Conservation (phyloP, 1,140 invertebrate genomes). For the Drosophila sturtevanti region DNA sequence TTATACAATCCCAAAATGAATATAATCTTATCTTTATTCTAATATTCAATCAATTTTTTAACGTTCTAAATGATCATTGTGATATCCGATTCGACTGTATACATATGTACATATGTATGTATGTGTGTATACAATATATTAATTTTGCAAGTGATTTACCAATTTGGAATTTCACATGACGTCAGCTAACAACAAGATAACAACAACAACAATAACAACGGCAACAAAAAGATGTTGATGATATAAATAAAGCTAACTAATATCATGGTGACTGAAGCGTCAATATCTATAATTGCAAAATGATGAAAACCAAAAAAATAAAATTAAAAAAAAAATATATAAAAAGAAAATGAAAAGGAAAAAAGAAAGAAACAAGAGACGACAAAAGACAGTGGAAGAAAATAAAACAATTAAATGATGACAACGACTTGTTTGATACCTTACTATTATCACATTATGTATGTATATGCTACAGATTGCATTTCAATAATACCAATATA, state of each 20-base stretch:
- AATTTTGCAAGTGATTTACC: conserved; percentile 42
- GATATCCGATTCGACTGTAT: too few species aligned
- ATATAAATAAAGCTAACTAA: conserved; percentile 41
- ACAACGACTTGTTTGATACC: too few species aligned
- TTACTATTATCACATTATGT: too few species aligned
- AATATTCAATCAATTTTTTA: too few species aligned
- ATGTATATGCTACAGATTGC: too few species aligned
- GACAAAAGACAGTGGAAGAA: neutral
- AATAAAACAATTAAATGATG: neutral
- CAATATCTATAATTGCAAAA: conserved; percentile 26
- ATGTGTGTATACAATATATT: neutral
- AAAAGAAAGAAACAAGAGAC: neutral
- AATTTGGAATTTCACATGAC: conserved; percentile 70
- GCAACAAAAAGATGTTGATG: conserved; percentile 40
- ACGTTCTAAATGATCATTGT: too few species aligned
- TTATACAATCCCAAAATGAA: too few species aligned
- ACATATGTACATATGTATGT: too few species aligned
- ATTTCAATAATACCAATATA: too few species aligned
- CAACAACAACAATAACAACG: neutral
- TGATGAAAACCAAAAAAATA: conserved; percentile 13
- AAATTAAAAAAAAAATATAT: neutral
- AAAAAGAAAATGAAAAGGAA: conserved; percentile 16
- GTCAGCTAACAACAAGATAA: conserved; percentile 42
- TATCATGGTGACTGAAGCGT: conserved; percentile 35
- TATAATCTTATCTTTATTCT: too few species aligned